Conservation (phyloP, 2,888 invertebrate genomes). For the Ophioninae sp. region DNA sequence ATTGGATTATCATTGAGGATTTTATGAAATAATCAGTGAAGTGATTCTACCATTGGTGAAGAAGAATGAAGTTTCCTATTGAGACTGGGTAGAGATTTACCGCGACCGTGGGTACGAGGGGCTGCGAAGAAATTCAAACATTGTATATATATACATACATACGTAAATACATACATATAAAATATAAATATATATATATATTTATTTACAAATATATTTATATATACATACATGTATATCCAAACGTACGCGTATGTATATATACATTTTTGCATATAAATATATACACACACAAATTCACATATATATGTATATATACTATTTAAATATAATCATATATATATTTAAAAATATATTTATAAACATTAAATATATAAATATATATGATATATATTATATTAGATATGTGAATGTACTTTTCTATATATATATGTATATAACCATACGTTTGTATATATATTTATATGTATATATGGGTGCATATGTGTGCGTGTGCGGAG, state of each 20-base stretch:
- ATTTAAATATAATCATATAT: no score
- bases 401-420: no score
- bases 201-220: background rate
- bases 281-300: background rate
- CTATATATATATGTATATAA: background rate
- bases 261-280: background rate
- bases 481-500: background rate
- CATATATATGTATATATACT: slow-evolving; percentile 15
- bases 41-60: background rate
- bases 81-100: slow-evolving; percentile 6
- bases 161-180: background rate
- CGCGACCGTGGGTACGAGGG: slow-evolving; percentile 11
- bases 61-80: background rate
- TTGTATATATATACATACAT: background rate
- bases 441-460: background rate
- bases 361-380: background rate
- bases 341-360: slow-evolving; percentile 4
- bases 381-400: background rate
- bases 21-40: slow-evolving; percentile 3
- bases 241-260: background rate
- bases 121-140: background rate
- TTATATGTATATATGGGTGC: background rate
- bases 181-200: background rate
- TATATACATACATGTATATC: slow-evolving; percentile 2
- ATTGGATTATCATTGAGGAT: background rate